Evolutionary conservation across 1,140 invertebrate genomes (phyloP).

Genomic region (Antheraea pernyi): DNA sequence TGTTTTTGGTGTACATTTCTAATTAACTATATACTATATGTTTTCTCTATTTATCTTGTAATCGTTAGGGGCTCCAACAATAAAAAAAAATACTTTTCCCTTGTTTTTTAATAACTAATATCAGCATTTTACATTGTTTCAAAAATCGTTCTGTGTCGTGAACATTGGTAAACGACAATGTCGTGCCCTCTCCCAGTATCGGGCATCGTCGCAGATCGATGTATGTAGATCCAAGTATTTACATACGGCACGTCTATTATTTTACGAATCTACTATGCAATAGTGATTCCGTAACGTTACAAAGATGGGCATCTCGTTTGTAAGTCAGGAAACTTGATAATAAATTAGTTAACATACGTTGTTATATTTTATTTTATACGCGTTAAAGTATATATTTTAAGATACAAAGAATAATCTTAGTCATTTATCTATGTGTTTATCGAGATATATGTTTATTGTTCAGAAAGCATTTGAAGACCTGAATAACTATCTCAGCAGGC

Average conservation of each 20-base stretch:
- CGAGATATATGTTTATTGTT: no score
- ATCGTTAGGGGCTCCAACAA: no score
- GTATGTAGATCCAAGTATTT: slow-evolving; percentile 36
- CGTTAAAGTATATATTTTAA: no score
- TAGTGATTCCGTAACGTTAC: slow-evolving; percentile 16
- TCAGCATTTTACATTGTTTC: not conserved
- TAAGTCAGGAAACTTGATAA: not conserved
- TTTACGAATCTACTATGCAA: slow-evolving; percentile 36
- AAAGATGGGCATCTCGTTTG: not conserved
- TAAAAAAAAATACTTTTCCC: no score
- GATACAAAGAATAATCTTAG: no score
- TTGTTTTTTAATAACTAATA: no score
- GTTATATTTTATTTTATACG: not conserved
- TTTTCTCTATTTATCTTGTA: no score
- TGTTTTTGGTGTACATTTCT: no score
- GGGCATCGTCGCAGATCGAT: slow-evolving; percentile 30
- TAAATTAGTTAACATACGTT: not conserved
- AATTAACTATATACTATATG: no score
- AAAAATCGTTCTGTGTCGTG: not conserved
- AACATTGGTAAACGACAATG: slow-evolving; percentile 24
- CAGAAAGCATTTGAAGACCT: no score
- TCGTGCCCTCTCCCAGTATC: slow-evolving; percentile 31
- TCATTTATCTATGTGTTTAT: no score
- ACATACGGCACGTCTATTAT: slow-evolving; percentile 41
- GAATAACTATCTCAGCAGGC: no score